Percentiles rank a stretch among this genome's conserved stretches.
These are phyloP conservation scores for Lasioglossum morio DNA, from an alignment of 2,888 invertebrate species.

Conservation along the genomic window DNA sequence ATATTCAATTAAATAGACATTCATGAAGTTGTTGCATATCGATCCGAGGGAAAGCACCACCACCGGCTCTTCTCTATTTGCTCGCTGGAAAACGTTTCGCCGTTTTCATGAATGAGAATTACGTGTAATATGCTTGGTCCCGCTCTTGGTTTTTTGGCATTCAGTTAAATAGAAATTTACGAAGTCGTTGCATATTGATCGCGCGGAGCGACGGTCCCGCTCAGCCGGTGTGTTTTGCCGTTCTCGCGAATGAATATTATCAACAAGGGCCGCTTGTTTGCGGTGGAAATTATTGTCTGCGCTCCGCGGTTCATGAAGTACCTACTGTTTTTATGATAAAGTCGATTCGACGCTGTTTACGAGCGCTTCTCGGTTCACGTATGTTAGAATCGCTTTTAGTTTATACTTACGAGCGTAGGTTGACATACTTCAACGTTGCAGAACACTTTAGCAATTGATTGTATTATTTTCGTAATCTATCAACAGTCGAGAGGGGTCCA, in stretches of 20 bases:
- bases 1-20: constrained; percentile 6
- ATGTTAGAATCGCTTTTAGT: background rate
- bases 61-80: background rate
- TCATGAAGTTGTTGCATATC: background rate
- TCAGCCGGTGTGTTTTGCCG: background rate
- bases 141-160: background rate
- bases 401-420: background rate
- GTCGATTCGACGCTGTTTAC: background rate
- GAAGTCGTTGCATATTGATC: constrained; percentile 6
- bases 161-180: background rate
- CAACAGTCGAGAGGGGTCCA: no score
- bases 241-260: background rate
- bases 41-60: background rate
- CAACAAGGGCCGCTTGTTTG: background rate
- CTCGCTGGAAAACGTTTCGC: background rate
- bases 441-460: background rate
- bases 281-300: background rate
- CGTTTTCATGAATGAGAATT: constrained; percentile 1
- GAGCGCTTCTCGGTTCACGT: background rate
- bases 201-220: background rate
- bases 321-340: background rate
- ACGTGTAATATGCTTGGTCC: background rate
- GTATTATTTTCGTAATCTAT: background rate
- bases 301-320: background rate
- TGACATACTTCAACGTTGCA: background rate